Conservation (phyloP, 2,888 invertebrate genomes). For the Ernsta delagoae region DNA sequence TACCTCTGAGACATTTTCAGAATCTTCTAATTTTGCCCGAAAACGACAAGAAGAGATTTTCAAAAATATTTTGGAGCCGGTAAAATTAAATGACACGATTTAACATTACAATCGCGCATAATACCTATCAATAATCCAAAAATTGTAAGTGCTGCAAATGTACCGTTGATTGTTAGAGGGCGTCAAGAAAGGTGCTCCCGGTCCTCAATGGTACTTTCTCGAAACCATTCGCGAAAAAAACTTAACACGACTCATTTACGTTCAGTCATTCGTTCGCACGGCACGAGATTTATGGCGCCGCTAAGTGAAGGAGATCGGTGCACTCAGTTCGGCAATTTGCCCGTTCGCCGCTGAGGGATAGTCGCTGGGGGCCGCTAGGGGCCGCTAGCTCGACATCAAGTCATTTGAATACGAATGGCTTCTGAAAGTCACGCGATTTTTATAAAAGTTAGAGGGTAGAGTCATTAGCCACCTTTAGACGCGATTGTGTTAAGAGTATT, state of each 20-base stretch:
- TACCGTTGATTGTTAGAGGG: background rate
- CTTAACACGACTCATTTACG: constrained; percentile 60
- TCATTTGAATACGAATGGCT: constrained; percentile 37
- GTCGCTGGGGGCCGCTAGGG: constrained; percentile 17
- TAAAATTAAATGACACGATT: too few species aligned
- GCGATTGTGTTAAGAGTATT: background rate
- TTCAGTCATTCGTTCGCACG: constrained; percentile 48
- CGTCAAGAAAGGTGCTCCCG: background rate
- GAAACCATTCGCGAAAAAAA: constrained; percentile 4
- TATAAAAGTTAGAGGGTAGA: constrained; percentile 1
- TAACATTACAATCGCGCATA: too few species aligned
- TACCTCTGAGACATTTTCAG: too few species aligned
- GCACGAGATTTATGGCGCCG: constrained; percentile 63
- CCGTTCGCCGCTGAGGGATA: constrained; percentile 14
- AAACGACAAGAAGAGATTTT: too few species aligned
- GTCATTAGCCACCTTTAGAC: background rate
- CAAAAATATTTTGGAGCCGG: too few species aligned
- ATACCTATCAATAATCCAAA: too few species aligned
- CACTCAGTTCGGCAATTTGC: constrained; percentile 38
- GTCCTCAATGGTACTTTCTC: background rate
- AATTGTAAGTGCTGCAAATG: too few species aligned
- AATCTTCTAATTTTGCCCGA: too few species aligned
- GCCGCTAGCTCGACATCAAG: constrained; percentile 6
- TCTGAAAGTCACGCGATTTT: constrained; percentile 28
- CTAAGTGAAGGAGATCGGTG: constrained; percentile 70